These are phyloP conservation scores for Phorcus lineatus DNA, from an alignment of 2,888 invertebrate genomes.

Conservation along the genomic window DNA sequence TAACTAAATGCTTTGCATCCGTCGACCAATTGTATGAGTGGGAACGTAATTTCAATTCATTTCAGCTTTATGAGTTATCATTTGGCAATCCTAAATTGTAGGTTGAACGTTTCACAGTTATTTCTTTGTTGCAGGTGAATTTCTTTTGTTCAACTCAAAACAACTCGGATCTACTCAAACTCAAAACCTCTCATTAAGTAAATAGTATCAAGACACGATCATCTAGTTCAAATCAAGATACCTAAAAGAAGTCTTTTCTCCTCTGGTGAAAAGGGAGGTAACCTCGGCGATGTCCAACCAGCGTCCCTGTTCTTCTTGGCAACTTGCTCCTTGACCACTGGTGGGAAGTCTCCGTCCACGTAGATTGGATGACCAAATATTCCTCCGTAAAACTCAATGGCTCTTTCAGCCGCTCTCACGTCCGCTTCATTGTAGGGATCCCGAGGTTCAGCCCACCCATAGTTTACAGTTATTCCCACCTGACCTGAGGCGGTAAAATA, in stretches of 20 bases:
- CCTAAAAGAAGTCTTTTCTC: slow-evolving; percentile 68
- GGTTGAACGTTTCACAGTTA: too few relatives aligned
- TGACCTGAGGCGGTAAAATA: background rate
- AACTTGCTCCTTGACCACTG: slow-evolving; percentile 55
- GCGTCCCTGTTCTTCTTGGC: slow-evolving; percentile 56
- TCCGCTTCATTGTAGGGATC: slow-evolving; percentile 56
- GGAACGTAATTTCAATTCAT: too few relatives aligned
- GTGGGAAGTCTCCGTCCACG: slow-evolving; percentile 77
- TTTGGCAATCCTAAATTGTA: too few relatives aligned
- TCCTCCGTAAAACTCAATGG: slow-evolving; percentile 60
- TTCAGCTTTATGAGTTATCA: too few relatives aligned
- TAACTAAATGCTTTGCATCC: background rate
- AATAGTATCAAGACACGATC: background rate
- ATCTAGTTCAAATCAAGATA: slow-evolving; percentile 34
- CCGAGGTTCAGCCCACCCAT: slow-evolving; percentile 59
- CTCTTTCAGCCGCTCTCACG: slow-evolving; percentile 59
- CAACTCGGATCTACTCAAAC: too few relatives aligned
- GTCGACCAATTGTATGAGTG: background rate
- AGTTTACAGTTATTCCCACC: slow-evolving; percentile 39
- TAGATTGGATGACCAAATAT: slow-evolving; percentile 71
- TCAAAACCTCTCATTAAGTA: too few relatives aligned
- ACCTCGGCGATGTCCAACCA: slow-evolving; percentile 53
- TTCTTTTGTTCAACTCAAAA: too few relatives aligned
- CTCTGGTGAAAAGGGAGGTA: slow-evolving; percentile 68
- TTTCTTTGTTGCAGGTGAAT: too few relatives aligned